phyloP scores from a whole-genome alignment of 2,888 invertebrate species.

The Chrysolina haemoptera region DNA sequence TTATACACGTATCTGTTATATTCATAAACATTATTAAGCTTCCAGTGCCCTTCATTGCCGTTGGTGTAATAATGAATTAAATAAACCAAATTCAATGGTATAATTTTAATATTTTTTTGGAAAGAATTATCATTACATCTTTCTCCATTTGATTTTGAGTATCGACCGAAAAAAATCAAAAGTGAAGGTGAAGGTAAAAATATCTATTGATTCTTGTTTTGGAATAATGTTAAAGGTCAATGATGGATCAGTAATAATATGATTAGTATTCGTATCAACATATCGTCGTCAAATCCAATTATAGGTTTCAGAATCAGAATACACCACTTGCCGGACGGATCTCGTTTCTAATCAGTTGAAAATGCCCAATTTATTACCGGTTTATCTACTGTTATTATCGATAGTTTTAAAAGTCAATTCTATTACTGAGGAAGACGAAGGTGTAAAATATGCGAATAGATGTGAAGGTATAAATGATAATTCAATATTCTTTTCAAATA shows the following conservation, averaged over 20 bases:
- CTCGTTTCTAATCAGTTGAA: neutral
- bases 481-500: too few relatives aligned
- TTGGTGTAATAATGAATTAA: too few relatives aligned
- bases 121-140: too few relatives aligned
- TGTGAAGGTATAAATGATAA: constrained; percentile 79
- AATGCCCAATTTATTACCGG: neutral
- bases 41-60: too few relatives aligned
- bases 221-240: constrained; percentile 18
- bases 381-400: constrained; percentile 33
- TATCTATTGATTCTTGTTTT: neutral
- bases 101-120: too few relatives aligned
- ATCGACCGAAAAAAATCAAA: too few relatives aligned
- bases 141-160: too few relatives aligned
- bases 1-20: too few relatives aligned
- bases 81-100: too few relatives aligned
- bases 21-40: too few relatives aligned
- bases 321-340: neutral
- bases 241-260: neutral
- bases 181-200: neutral
- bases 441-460: constrained; percentile 88
- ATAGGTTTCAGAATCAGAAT: constrained; percentile 12
- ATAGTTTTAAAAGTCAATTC: constrained; percentile 38
- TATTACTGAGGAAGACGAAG: constrained; percentile 79
- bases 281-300: neutral
- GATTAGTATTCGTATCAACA: neutral